These are phyloP conservation scores for Tetranychus truncatus DNA, from an alignment of 2,888 invertebrate genomes.

Conservation along the genomic window DNA sequence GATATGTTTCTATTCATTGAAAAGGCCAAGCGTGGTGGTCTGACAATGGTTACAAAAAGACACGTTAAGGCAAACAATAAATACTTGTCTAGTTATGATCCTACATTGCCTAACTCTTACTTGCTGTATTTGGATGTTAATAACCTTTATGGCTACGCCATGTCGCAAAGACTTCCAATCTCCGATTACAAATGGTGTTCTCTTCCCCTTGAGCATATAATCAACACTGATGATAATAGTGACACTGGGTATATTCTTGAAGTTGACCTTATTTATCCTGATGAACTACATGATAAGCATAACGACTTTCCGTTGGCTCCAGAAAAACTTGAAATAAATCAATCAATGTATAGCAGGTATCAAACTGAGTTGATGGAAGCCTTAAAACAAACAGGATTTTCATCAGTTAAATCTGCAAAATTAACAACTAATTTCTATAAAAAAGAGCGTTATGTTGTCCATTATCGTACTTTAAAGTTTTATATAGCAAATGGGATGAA, in stretches of 20 bases:
- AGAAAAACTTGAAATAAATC: not conserved
- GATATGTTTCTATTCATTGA: constrained; percentile 11
- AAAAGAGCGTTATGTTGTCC: constrained; percentile 18
- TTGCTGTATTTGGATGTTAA: constrained; percentile 21
- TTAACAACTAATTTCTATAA: not conserved
- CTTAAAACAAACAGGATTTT: not conserved
- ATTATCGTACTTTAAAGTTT: not conserved
- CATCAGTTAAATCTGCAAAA: not conserved
- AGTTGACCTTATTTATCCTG: not conserved
- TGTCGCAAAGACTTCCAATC: constrained; percentile 16
- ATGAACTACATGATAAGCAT: not conserved
- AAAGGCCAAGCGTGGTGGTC: constrained; percentile 7
- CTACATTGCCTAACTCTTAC: not conserved
- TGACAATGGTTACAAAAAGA: not conserved
- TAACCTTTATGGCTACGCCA: constrained; percentile 22
- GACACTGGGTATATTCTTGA: not conserved
- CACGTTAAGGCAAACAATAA: constrained; percentile 14
- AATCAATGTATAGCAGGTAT: not conserved
- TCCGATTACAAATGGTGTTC: constrained; percentile 16
- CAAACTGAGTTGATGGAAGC: not conserved
- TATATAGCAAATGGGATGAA: not conserved
- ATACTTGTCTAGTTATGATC: constrained; percentile 5
- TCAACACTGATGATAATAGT: not conserved
- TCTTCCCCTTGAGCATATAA: not conserved
- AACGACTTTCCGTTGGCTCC: constrained; percentile 9